Base-by-base conservation (phyloP, 1,140 invertebrate genomes). In the Chionoecetes opilio region DNA sequence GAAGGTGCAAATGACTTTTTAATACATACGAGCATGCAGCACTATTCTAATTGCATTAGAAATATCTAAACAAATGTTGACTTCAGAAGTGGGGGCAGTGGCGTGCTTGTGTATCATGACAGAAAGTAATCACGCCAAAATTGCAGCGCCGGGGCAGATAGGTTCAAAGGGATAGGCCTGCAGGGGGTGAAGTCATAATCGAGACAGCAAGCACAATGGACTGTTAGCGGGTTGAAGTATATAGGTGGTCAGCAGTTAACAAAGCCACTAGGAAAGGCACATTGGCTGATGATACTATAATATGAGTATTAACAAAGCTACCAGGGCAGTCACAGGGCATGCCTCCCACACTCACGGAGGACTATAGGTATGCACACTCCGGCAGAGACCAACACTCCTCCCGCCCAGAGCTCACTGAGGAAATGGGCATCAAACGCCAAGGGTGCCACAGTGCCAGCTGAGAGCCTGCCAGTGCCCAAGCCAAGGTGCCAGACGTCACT, bases 401-500 rank as follows among this genome's bases (percentile, higher is more conserved):
- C 63, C 21, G 63, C 63, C 21, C 63, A 75, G 1, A 26, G 11
- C 63, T 75, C 2, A 75, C 63, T 75, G 63, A 75, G 63, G 63
- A 75, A 75, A n/a, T 75, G 63, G n/a, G n/a, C 63, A 26, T n/a
- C 21, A 11, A 1, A 3, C 63, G 21, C 63, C 21, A 26, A n/a
- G 26, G 53, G 21, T 75, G 53, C 53, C 21, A 2, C 11, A 26
- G 63, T 75, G 63, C 63, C 63, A 75, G 63, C 63, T 75, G 63
- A 75, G 63, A 75, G 63, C 26, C 63, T 75, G 63, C 63, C 63
- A 75, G 26, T 75, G 63, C 63, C 63, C 8, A 75, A n/a, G 63
- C 63, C 63, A 75, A 21, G 63, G 21, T 75, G 63, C 63, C 63
- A 75, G 63, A 75, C 63, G 63, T n/a, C 63, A 75, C 63, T 75